These are phyloP conservation scores for Onychostruthus taczanowskii DNA, from an alignment of 2,113 vertebrate genomes.

Conservation along the genomic window DNA sequence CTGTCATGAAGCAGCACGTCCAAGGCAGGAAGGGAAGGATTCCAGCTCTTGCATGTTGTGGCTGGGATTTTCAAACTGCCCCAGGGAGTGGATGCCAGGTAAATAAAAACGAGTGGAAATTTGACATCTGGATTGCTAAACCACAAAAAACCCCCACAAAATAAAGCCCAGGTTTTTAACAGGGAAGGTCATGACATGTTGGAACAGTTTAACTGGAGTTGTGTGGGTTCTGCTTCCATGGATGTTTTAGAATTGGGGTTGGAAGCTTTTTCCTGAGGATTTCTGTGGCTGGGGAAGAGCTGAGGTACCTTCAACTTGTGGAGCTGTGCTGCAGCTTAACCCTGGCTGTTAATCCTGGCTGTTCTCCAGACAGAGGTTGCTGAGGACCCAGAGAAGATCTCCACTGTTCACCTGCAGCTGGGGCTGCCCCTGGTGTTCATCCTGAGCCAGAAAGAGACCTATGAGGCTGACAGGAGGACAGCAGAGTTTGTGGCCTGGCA, in stretches of 20 bases:
- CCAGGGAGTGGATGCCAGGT: neutral
- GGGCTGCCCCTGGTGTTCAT: slow-evolving; percentile 88
- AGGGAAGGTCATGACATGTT: neutral
- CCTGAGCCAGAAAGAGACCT: slow-evolving; percentile 81
- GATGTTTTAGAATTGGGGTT: neutral
- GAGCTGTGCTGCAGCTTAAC: neutral
- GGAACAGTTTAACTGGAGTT: neutral
- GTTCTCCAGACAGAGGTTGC: slow-evolving; percentile 80
- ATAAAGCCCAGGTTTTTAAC: neutral
- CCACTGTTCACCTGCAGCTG: slow-evolving; percentile 79
- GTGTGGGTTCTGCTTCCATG: neutral
- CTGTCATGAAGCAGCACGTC: neutral
- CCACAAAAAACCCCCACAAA: neutral
- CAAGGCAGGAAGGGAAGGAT: neutral
- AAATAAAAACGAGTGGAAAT: neutral
- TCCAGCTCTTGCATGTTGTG: neutral
- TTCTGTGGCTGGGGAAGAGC: neutral
- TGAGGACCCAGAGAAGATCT: slow-evolving; percentile 83
- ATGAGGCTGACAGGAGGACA: slow-evolving; percentile 78
- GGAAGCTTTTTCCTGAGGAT: neutral
- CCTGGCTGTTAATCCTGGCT: neutral
- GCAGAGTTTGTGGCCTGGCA: slow-evolving; percentile 85
- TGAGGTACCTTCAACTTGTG: neutral
- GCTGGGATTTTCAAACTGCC: neutral
- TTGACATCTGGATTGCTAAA: neutral